Conservation (phyloP, 2,113 vertebrate species). For the Hyperoodon ampullatus region DNA sequence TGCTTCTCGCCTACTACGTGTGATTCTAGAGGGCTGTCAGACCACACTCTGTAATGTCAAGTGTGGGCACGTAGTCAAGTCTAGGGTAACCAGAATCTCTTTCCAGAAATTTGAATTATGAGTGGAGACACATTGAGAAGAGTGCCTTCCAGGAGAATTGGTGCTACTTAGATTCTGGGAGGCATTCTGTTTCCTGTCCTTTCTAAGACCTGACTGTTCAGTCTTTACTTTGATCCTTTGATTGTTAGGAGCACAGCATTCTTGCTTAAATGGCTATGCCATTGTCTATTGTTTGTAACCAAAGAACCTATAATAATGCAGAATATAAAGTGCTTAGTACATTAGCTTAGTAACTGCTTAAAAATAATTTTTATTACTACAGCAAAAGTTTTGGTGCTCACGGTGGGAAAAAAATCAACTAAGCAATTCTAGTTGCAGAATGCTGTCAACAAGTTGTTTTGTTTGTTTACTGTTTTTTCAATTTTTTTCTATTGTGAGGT, state of each 20-base stretch:
- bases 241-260: not conserved
- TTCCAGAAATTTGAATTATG: not conserved
- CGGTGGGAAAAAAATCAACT: not conserved
- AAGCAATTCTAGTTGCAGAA: not conserved
- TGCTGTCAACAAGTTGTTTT: not conserved
- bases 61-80: not conserved
- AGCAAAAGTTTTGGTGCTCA: not conserved
- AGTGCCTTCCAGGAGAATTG: not conserved
- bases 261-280: not conserved
- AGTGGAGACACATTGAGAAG: not conserved
- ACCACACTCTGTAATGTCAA: not conserved
- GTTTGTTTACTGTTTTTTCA: not conserved
- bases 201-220: not conserved
- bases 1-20: not conserved
- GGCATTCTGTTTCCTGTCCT: not conserved
- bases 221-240: not conserved
- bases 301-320: not conserved
- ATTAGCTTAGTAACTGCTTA: not conserved
- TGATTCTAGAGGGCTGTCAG: not conserved
- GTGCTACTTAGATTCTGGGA: not conserved
- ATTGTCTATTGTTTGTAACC: not conserved
- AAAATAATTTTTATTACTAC: not conserved
- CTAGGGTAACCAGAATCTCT: not conserved
- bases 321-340: not conserved
- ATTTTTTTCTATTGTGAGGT: not conserved